Evolutionary conservation across 1,140 invertebrate genomes (phyloP).

Genomic region (Heliconius himera): DNA sequence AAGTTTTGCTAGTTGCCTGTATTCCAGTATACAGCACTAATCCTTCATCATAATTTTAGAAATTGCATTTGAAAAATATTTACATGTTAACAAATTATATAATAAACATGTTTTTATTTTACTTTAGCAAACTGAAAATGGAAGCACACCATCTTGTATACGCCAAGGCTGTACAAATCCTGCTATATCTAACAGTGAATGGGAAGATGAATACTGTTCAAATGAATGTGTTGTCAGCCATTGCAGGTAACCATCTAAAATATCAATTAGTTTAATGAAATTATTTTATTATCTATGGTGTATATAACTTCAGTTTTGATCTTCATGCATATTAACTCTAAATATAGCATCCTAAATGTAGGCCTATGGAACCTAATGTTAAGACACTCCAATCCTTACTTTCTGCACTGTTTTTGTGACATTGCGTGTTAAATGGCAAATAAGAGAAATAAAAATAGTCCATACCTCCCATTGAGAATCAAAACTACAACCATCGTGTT

Average conservation of each 20-base stretch:
- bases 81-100: not conserved
- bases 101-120: slow-evolving; percentile 10
- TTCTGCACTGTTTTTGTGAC: no score
- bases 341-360: no score
- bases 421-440: no score
- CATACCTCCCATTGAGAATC: no score
- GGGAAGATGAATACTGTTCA: slow-evolving; percentile 98
- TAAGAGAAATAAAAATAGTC: no score
- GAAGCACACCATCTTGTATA: slow-evolving; percentile 88
- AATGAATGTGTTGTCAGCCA: slow-evolving; percentile 98
- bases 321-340: no score
- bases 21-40: no score
- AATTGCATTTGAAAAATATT: not conserved
- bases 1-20: not conserved
- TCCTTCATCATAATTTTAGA: no score
- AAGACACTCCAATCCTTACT: no score
- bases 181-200: slow-evolving; percentile 95
- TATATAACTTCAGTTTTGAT: not conserved
- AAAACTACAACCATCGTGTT: no score
- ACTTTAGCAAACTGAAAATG: slow-evolving; percentile 77
- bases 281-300: not conserved
- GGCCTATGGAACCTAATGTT: no score
- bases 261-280: not conserved
- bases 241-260: slow-evolving; percentile 86
- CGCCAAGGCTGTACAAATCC: slow-evolving; percentile 95